Percentiles rank a stretch among this genome's conserved stretches.
These are phyloP conservation scores for Trichosurus vulpecula DNA, from an alignment of 2,797 vertebrate genomes.

Conservation along the genomic window DNA sequence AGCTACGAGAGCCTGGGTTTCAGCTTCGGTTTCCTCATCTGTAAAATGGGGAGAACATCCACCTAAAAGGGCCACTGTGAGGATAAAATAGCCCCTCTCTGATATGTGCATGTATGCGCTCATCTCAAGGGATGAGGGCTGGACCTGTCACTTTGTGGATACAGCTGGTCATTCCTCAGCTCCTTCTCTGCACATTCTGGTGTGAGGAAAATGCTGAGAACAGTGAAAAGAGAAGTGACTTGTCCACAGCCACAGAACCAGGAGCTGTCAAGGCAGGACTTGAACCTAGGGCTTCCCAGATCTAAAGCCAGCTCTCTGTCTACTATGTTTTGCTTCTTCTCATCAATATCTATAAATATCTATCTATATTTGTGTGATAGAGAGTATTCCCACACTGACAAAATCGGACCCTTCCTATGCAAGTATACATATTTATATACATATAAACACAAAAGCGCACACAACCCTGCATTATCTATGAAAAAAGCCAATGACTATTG, in stretches of 20 bases:
- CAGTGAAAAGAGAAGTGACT: background rate
- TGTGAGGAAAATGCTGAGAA: too few relatives aligned
- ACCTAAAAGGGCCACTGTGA: too few relatives aligned
- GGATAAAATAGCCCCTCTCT: background rate
- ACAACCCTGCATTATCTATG: background rate
- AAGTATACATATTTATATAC: background rate
- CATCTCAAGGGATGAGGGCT: background rate
- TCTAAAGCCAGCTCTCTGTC: background rate
- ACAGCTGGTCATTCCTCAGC: background rate
- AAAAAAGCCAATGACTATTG: too few relatives aligned
- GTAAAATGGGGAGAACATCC: background rate
- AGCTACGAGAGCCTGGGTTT: background rate
- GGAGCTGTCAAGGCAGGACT: background rate
- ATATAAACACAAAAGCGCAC: background rate
- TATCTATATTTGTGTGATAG: background rate
- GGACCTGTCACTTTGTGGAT: background rate
- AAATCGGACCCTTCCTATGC: background rate
- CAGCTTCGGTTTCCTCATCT: background rate
- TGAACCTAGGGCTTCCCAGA: background rate
- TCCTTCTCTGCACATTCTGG: background rate
- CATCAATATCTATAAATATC: background rate
- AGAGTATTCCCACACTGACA: background rate
- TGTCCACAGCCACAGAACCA: background rate
- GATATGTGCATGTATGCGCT: background rate
- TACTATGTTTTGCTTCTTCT: background rate